These are phyloP conservation scores for Rynchops niger DNA, from an alignment of 2,113 vertebrate species.

Conservation along the genomic window DNA sequence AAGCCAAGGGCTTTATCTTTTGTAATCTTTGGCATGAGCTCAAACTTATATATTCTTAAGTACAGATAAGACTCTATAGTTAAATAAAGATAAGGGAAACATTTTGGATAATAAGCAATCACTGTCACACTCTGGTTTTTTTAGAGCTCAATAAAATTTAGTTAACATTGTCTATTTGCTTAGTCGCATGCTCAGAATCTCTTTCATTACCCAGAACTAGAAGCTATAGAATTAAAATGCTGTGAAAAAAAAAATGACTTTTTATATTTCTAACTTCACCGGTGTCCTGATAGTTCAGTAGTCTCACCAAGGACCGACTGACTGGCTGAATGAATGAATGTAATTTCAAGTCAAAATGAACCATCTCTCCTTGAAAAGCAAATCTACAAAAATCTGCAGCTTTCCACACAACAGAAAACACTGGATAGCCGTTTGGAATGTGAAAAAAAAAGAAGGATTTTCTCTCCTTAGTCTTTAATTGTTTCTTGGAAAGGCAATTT, in stretches of 20 bases:
- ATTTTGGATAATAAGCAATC: not conserved
- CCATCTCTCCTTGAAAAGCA: not conserved
- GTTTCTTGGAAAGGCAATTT: not conserved
- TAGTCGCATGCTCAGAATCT: not conserved
- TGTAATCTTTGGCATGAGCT: not conserved
- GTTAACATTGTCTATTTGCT: not conserved
- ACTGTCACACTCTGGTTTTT: not conserved
- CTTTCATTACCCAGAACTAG: not conserved
- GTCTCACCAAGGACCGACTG: not conserved
- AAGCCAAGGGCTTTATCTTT: not conserved
- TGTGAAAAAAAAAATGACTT: not conserved
- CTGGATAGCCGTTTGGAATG: not conserved
- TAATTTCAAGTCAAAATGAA: not conserved
- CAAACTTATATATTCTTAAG: not conserved
- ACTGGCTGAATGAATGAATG: not conserved
- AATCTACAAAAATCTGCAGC: not conserved
- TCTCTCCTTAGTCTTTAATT: not conserved
- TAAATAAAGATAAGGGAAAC: not conserved
- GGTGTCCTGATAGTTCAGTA: not conserved
- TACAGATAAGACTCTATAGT: not conserved
- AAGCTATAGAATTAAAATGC: not conserved
- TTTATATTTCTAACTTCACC: not conserved
- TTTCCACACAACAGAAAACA: not conserved
- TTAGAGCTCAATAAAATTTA: not conserved
- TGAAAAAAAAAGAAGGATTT: not conserved